phyloP scores from a whole-genome alignment of 2,113 vertebrate species.

The Mesitornis unicolor region DNA sequence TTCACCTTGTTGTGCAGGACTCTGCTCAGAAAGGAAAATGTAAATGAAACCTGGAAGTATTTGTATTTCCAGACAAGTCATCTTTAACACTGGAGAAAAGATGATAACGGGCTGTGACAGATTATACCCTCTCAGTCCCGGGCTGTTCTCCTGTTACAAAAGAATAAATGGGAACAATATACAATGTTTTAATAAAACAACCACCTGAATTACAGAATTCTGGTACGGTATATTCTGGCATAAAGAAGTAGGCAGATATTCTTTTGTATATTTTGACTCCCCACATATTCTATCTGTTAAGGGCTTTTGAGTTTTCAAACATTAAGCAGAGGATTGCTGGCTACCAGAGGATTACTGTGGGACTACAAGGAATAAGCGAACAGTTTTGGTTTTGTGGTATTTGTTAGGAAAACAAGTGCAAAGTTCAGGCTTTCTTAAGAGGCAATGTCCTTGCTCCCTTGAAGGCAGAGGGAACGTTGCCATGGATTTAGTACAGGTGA shows the following conservation, averaged over 20 bases:
- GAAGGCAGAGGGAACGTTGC: background rate
- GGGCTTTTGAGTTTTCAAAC: background rate
- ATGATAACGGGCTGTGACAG: background rate
- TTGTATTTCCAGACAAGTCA: constrained; percentile 1
- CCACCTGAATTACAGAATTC: background rate
- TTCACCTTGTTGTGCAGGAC: background rate
- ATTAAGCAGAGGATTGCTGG: background rate
- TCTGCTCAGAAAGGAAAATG: background rate
- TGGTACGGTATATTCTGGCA: background rate
- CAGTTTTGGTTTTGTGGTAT: background rate
- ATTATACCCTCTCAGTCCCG: background rate
- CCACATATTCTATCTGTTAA: background rate
- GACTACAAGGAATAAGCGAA: background rate
- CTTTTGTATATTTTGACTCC: background rate
- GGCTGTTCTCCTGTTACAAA: background rate
- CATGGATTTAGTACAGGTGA: background rate
- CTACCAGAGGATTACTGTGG: background rate
- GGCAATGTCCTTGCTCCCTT: background rate
- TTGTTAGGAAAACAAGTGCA: background rate
- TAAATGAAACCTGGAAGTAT: background rate
- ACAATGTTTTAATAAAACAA: background rate
- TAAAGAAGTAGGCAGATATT: background rate
- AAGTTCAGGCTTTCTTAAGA: background rate
- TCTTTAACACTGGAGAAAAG: constrained; percentile 19
- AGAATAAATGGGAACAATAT: background rate